phyloP scores from a whole-genome alignment of 2,797 vertebrate genomes.

The Heteromormyrus szaboi region DNA sequence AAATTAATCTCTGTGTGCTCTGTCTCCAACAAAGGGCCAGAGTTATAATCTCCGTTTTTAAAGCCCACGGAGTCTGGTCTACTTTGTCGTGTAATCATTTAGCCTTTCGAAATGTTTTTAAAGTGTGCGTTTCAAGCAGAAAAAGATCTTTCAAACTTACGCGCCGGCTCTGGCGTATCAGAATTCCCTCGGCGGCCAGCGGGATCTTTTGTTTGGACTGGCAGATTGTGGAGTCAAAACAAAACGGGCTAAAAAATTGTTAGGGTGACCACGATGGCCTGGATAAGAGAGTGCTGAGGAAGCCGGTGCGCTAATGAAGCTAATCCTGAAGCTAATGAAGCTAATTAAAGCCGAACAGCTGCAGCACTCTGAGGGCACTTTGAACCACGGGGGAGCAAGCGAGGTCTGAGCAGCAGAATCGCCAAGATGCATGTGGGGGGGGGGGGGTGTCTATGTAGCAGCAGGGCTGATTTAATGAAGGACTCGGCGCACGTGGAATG shows the following conservation, averaged over 20 bases:
- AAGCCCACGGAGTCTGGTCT: neutral
- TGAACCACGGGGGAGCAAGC: neutral
- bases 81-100: neutral
- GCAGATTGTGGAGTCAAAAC: neutral
- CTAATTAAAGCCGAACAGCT: neutral
- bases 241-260: neutral
- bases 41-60: neutral
- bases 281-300: neutral
- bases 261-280: neutral
- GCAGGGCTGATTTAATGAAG: neutral
- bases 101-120: neutral
- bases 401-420: neutral
- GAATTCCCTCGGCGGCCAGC: neutral
- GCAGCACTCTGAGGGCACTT: neutral
- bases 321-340: neutral
- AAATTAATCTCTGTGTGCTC: neutral
- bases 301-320: neutral
- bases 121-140: neutral
- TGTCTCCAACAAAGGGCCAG: neutral
- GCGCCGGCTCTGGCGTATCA: neutral
- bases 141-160: neutral
- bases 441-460: neutral
- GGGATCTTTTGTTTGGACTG: neutral
- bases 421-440: neutral
- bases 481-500: neutral